These are phyloP conservation scores for Cantharis lateralis DNA, from an alignment of 2,888 invertebrate species.

Conservation along the genomic window DNA sequence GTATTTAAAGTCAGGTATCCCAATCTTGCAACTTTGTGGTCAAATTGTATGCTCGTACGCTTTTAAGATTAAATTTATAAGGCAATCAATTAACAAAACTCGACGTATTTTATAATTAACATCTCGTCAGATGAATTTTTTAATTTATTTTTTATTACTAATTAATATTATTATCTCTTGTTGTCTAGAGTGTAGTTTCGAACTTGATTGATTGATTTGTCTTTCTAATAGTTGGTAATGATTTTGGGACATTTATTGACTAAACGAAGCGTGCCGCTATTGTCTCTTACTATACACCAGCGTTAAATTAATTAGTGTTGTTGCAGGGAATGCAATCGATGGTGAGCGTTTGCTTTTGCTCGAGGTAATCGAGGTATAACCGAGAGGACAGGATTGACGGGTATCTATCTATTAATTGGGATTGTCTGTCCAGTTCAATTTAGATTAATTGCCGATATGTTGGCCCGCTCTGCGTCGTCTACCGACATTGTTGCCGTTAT, in stretches of 20 bases:
- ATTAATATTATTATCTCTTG: background rate
- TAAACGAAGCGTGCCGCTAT: slow-evolving; percentile 39
- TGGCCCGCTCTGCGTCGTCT: slow-evolving; percentile 29
- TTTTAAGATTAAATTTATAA: background rate
- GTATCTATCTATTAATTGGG: slow-evolving; percentile 49
- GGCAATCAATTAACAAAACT: background rate
- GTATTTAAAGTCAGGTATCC: background rate
- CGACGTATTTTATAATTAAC: background rate
- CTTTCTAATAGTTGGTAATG: slow-evolving; percentile 36
- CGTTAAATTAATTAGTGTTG: slow-evolving; percentile 38
- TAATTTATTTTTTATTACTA: background rate
- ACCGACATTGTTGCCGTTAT: slow-evolving; percentile 29
- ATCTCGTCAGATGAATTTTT: background rate
- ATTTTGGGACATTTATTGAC: slow-evolving; percentile 36
- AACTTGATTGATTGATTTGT: slow-evolving; percentile 28
- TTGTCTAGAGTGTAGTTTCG: background rate
- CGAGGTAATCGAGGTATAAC: slow-evolving; percentile 17
- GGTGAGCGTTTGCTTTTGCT: slow-evolving; percentile 21
- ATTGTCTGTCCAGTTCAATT: slow-evolving; percentile 52
- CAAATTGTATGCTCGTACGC: background rate
- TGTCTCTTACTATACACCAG: slow-evolving; percentile 17
- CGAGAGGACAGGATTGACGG: slow-evolving; percentile 24
- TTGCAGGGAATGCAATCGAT: slow-evolving; percentile 33
- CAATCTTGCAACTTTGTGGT: background rate
- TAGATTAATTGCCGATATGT: slow-evolving; percentile 54